Evolutionary conservation across 2,888 invertebrate genomes (phyloP).

Genomic region (Coremacera marginata): DNA sequence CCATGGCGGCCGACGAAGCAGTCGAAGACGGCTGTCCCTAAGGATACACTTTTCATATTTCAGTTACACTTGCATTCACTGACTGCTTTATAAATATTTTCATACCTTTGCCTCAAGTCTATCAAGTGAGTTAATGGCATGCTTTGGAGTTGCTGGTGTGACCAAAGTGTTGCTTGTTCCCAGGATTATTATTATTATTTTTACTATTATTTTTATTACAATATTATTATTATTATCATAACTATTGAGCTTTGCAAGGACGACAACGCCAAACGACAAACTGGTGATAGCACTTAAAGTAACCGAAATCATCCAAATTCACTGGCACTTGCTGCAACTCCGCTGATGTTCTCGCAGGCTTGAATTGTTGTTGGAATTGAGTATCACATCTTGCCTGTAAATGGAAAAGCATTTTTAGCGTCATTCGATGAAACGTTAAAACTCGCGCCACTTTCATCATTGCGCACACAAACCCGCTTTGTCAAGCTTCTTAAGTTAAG

Average conservation of each 20-base stretch:
- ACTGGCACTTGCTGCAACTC: not conserved
- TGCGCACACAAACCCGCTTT: not conserved
- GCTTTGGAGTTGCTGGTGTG: not conserved
- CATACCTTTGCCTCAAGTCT: not conserved
- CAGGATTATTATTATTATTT: too few species aligned
- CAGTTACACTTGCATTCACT: not conserved
- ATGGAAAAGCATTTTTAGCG: constrained; percentile 17
- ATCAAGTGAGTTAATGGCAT: not conserved
- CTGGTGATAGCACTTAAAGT: not conserved
- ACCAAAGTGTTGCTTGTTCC: not conserved
- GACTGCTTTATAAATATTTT: constrained; percentile 15
- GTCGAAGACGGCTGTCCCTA: not conserved
- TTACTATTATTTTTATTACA: not conserved
- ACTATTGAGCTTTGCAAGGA: not conserved
- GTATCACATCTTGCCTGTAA: constrained; percentile 5
- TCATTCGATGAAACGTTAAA: not conserved
- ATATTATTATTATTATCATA: not conserved
- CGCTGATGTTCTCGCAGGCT: not conserved
- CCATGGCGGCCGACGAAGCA: too few species aligned
- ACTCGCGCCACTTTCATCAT: too few species aligned
- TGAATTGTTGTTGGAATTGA: too few species aligned
- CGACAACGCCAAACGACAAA: not conserved
- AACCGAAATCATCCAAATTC: not conserved
- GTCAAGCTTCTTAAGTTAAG: constrained; percentile 10
- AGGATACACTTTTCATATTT: constrained; percentile 16